Base-by-base conservation (phyloP, 1,140 invertebrate genomes). In the Lepidurus couesii region DNA sequence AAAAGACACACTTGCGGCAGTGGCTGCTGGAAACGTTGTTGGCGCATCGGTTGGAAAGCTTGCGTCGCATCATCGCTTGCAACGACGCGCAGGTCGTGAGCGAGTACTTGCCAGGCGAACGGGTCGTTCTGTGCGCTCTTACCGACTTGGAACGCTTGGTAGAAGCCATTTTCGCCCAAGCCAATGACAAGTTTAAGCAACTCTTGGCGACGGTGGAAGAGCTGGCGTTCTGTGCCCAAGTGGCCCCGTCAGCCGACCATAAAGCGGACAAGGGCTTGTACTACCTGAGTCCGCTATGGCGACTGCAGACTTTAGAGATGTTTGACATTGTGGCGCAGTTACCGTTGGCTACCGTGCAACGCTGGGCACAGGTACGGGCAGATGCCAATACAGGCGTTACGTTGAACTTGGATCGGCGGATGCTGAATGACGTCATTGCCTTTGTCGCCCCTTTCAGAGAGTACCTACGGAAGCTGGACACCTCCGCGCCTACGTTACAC, bases 401-500 rank as follows among this genome's bases (percentile, higher is more conserved):
- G 1, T 65, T 65, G 53, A 65, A 9, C 13, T 21, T 65, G 53
- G 53, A 65, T 21, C 53, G 53, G 21, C 53, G 53, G 53, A 7
- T 65, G 53, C 21, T 65, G 53, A 65, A 16, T 65, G 53, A 65
- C 13, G 53, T 65, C 53, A 65, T 65, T 21, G 8, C 53, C 13
- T 65, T 65, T 16, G 21, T 65, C 21, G 53, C 53, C 53, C 53
- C 53, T 65, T 65, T 65, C 53, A 65, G 53, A 65, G 53, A 65
- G 53, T 65, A 65, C n/a, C 53, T 65, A 21, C 53, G 53, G 8
- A 65, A 65, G 53, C 53, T 65, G 16, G 53, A 65, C 53, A 65
- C 53, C 3, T 65, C 53, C 16, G 53, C 53, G 6, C 53, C 53
- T 7, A 65, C 53, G 1, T 65, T 65, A 3, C 53, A 65, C 53